Evolutionary conservation across 2,888 invertebrate species (phyloP).

Genomic region (Julus scandinavius): DNA sequence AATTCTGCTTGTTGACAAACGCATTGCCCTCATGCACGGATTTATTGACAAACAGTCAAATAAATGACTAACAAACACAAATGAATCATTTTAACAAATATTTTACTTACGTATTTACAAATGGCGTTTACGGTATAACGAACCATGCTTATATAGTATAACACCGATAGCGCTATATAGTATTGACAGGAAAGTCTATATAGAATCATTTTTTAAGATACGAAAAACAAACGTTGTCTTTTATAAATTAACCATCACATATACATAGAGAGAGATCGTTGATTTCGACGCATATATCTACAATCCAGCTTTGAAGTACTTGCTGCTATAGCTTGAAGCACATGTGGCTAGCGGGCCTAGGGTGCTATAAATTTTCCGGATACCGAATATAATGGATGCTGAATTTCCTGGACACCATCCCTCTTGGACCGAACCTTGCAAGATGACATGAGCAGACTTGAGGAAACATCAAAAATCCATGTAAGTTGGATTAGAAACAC

Average conservation of each 20-base stretch:
- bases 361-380: not conserved
- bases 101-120: conserved; percentile 38
- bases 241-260: conserved; percentile 39
- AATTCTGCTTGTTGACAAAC: too few species aligned
- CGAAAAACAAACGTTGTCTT: conserved; percentile 11
- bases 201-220: conserved; percentile 11
- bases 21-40: not conserved
- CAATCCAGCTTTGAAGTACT: not conserved
- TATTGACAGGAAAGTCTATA: not conserved
- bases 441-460: too few species aligned
- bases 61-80: not conserved
- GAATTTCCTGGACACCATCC: not conserved
- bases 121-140: conserved; percentile 33
- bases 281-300: not conserved
- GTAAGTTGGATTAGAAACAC: too few species aligned
- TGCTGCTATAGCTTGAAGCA: not conserved
- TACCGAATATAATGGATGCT: not conserved
- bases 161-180: conserved; percentile 15
- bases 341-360: not conserved
- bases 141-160: not conserved
- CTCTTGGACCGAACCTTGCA: too few species aligned
- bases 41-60: not conserved
- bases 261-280: conserved; percentile 11
- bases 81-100: not conserved
- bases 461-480: too few species aligned